Base-by-base conservation (phyloP, 1,140 invertebrate genomes). In the Drosophila hydei region DNA sequence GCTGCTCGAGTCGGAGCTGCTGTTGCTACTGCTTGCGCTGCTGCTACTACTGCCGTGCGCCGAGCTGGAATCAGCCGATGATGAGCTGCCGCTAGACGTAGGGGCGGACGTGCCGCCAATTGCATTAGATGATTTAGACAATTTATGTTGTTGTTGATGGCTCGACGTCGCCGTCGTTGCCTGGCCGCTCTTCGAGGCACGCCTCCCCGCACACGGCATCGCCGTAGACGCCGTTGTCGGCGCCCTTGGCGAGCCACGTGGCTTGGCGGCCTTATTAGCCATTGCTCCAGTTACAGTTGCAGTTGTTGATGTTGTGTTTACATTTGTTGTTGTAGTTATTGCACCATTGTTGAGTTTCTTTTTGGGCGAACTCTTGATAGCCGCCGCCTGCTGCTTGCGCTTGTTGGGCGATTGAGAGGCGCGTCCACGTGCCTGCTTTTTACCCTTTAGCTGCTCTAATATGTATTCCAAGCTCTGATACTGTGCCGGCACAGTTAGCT, bases 311-410 rank as follows among this genome's bases (percentile, higher is more conserved):
- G 63, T 63, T 48, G 80, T 63, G 52, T 72, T 38, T 5, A 75
- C 64, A 30, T 75, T 67, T 21, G 72, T 84, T 42, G 67, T 72
- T 51, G 67, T 72, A 12, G 64, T 65, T 62, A 90, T 79, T 70
- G 76, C 80, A 68, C 89, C 89, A 62, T 90, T 90, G 45, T 90
- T 90, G 25, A 91, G 72, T 72, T 89, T 91, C 69, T 91, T 91
- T 58, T 68, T 91, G 50, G 89, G 73, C 11, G 89, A 89, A 18
- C 68, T 27, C 77, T 77, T 72, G n/a, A 12, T 42, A 33, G 30
- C 38, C 1, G 72, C 33, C 38, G 51, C 42, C 30, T 33, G 30
- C 60, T 72, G 80, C 42, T 68, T 91, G 11, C 90, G 75, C 48
- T 90, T 91, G n/a, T 59, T 88, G 14, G 91, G 87, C 25, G 91